Base-by-base conservation (phyloP, 2,113 vertebrate species). In the Damaliscus lunatus region DNA sequence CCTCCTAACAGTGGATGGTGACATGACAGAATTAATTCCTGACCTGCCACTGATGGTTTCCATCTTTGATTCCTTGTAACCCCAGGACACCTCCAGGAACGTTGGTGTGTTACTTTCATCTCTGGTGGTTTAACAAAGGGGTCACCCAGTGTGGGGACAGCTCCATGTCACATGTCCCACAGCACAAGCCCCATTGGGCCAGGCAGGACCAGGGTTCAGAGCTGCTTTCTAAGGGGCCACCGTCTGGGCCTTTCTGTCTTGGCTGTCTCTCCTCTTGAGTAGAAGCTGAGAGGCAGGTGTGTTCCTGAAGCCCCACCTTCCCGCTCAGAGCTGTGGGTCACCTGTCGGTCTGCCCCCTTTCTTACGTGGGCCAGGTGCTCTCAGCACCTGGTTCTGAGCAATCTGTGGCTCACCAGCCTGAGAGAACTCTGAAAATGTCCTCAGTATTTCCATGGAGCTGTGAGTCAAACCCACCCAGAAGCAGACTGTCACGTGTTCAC, bases 111-210 rank as follows among this genome's bases (percentile, higher is more conserved):
- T 43, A 16, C 14, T 85, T 85, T 80, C 55, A 5, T 52, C 29
- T 36, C 78, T 1, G 21, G 88, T 62, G 80, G 74, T 48, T 88
- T 46, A 25, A 29, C 27, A 55, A 36, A 57, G 40, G 48, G 48
- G 27, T 3, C 1, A 0, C 59, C 84, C n/a, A 1, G n/a, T 0
- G 1, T 0, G 27, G 46, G n/a, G 36, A 17, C 27, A 40, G 55
- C 17, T 57, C 8, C 40, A 13, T 0, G 10, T 29, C 64, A 19
- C 21, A 43, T 0, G 4, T 40, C 23, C 12, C 23, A 5, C 48
- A 64, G 82, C 27, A 21, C 25, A n/a, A 21, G 48, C 80, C 12
- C 13, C 23, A 25, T 1, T 43, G 71, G 40, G 40, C 71, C 40
- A 15, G 12, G 40, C 71, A 43, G 40, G 71, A 43, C 71, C 6